Conservation (phyloP, 2,113 vertebrate genomes). For the Gnathonemus echidnorhynchus region DNA sequence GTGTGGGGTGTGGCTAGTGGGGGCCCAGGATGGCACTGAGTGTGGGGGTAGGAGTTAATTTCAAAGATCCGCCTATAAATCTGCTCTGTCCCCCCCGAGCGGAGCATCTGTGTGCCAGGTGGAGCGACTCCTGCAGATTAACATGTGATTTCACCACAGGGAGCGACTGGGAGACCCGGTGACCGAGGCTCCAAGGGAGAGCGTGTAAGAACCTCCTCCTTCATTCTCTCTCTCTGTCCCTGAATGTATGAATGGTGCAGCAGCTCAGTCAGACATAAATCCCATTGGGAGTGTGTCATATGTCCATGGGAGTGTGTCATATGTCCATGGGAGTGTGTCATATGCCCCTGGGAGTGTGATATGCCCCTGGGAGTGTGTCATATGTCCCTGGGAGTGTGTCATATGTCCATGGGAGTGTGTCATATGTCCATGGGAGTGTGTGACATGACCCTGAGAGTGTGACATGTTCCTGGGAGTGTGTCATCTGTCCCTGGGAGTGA, state of each 20-base stretch:
- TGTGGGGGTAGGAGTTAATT: background rate
- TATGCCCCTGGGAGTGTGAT: background rate
- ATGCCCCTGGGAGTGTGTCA: background rate
- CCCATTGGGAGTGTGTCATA: background rate
- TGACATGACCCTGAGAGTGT: background rate
- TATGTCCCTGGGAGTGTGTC: background rate
- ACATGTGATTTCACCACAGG: conserved; percentile 55
- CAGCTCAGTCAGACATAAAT: background rate
- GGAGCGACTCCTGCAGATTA: background rate
- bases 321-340: background rate
- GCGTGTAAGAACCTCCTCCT: conserved; percentile 66
- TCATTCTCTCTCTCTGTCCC: background rate
- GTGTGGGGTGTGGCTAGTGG: background rate
- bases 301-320: background rate
- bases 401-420: background rate
- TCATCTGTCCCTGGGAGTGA: background rate
- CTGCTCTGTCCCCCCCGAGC: background rate
- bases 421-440: background rate
- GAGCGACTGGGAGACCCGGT: conserved; percentile 72
- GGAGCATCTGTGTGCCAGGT: background rate
- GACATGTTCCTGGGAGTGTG: background rate
- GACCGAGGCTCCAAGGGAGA: conserved; percentile 97
- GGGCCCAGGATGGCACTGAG: background rate
- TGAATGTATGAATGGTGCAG: background rate
- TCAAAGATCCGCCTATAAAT: conserved; percentile 22